These are phyloP conservation scores for Melanchra persicariae DNA, from an alignment of 2,888 invertebrate species.

Conservation along the genomic window DNA sequence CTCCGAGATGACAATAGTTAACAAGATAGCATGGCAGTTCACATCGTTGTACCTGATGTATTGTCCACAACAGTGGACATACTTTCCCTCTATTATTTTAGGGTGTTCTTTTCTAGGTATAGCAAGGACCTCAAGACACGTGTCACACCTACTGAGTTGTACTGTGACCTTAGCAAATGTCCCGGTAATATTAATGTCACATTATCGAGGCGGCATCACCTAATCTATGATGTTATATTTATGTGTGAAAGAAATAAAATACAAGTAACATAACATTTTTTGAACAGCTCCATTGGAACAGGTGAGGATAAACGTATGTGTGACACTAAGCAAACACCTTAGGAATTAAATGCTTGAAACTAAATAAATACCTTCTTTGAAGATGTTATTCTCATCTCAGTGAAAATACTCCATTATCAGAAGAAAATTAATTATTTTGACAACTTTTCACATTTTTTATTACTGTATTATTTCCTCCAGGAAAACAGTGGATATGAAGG, in stretches of 20 bases:
- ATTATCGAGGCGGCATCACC: constrained; percentile 87
- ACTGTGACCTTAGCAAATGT: constrained; percentile 85
- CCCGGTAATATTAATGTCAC: constrained; percentile 89
- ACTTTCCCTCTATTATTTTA: constrained; percentile 84
- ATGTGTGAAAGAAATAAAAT: constrained; percentile 88
- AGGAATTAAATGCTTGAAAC: constrained; percentile 77
- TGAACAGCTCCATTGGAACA: constrained; percentile 90
- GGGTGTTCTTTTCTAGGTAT: constrained; percentile 91
- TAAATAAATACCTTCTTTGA: constrained; percentile 76
- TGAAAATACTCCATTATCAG: constrained; percentile 76
- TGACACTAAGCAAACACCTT: constrained; percentile 81
- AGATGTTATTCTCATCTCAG: constrained; percentile 71
- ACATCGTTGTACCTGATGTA: constrained; percentile 73
- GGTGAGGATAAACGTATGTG: constrained; percentile 89
- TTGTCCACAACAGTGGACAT: constrained; percentile 70
- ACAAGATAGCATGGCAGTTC: constrained; percentile 74
- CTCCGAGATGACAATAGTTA: constrained; percentile 78
- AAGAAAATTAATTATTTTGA: constrained; percentile 70
- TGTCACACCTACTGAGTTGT: constrained; percentile 80
- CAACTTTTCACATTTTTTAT: constrained; percentile 66
- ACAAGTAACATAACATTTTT: constrained; percentile 89
- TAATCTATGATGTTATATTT: constrained; percentile 88
- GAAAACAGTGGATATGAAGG: constrained; percentile 95
- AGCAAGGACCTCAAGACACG: constrained; percentile 83
- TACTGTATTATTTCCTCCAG: constrained; percentile 84